Base-by-base conservation (phyloP, 2,113 vertebrate species). In the Lagenorhynchus albirostris region DNA sequence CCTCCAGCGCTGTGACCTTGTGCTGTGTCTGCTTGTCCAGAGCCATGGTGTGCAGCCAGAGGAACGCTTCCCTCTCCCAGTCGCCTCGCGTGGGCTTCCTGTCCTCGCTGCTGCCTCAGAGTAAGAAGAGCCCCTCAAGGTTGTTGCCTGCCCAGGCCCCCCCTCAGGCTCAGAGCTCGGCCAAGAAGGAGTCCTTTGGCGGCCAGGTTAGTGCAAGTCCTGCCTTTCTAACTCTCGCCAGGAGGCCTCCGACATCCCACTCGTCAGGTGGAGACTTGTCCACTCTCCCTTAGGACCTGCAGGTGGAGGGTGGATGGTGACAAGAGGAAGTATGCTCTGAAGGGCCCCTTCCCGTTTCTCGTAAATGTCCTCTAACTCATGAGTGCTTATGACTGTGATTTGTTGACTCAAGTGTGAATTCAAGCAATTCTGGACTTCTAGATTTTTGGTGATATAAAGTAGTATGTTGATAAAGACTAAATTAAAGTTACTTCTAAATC, bases 71-170 rank as follows among this genome's bases (percentile, higher is more conserved):
- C 60, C 98, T 99, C 71, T 98, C 99, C 38, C 98, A 99, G 65
- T 99, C 99, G 1, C 98, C 99, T 38, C 99, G 99, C 0, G 98
- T 98, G 97, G 99, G 99, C 26, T 99, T 99, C 98, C 98, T 99
- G 98, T 99, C 99, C 15, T 99, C 99, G 13, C 98, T 99, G 96
- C 99, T 99, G 82, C 99, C 99, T 0, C 99, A 99, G 90, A 98
- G 98, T 81, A 99, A 99, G 98, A 99, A 99, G 70, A 98, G 98
- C 31, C 98, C 99, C 12, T 98, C 98, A 6, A 99, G 99, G 95
- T 81, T 98, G 18, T 82, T 88, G 0, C 99, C 98, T 58, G 89
- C 98, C 23, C 96, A 80, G 87, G 98, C 98, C 8, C 98, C 99
- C 6, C 99, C 99, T 12, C 99, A 99, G 33, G 98, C 97, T 8